Conservation (phyloP, 2,113 vertebrate genomes). For the Eretmochelys imbricata region DNA sequence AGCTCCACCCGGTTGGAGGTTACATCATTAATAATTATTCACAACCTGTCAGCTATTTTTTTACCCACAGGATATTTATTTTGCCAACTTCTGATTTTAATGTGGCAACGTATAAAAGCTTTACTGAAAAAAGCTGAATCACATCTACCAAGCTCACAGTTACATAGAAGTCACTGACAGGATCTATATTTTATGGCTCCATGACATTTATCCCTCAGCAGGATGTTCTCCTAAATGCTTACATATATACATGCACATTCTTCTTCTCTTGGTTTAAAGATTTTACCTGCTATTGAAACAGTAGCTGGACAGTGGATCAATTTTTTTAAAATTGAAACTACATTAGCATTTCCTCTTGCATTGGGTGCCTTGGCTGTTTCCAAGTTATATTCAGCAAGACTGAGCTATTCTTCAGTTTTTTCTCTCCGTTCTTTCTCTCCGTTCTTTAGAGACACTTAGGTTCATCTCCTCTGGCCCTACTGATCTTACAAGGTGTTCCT, state of each 20-base stretch:
- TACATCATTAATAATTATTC: slow-evolving; percentile 23
- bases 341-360: not conserved
- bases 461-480: not conserved
- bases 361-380: not conserved
- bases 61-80: slow-evolving; percentile 9
- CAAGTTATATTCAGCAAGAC: not conserved
- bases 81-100: slow-evolving; percentile 24
- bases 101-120: not conserved
- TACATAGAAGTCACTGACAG: slow-evolving; percentile 19
- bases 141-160: slow-evolving; percentile 1
- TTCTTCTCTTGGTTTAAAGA: slow-evolving; percentile 33
- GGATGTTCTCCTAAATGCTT: slow-evolving; percentile 4
- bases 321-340: not conserved
- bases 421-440: no score
- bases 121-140: slow-evolving; percentile 37
- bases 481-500: not conserved
- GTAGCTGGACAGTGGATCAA: not conserved
- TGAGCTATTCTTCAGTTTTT: not conserved
- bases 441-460: not conserved
- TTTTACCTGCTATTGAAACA: slow-evolving; percentile 27
- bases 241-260: not conserved
- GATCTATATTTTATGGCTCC: slow-evolving; percentile 25
- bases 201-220: slow-evolving; percentile 44
- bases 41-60: not conserved
- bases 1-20: not conserved